Evolutionary conservation across 2,888 invertebrate genomes (phyloP).

Genomic region (Pemphredon lugubris): DNA sequence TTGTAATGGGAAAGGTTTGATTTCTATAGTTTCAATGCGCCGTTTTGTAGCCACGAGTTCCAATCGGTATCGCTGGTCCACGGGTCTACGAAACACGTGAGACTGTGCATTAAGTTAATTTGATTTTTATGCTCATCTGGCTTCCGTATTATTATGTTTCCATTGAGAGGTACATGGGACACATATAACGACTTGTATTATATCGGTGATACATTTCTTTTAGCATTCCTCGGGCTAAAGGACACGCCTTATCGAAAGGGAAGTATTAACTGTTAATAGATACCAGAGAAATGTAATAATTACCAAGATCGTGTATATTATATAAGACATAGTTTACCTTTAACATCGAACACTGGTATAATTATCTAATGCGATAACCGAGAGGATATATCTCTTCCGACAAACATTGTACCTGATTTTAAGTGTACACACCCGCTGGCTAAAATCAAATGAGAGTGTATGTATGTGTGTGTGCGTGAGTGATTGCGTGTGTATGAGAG

Average conservation of each 20-base stretch:
- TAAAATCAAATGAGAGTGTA: slow-evolving; percentile 10
- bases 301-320: slow-evolving; percentile 52
- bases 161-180: slow-evolving; percentile 53
- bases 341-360: slow-evolving; percentile 64
- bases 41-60: slow-evolving; percentile 35
- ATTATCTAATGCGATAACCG: slow-evolving; percentile 55
- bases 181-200: slow-evolving; percentile 52
- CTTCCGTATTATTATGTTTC: slow-evolving; percentile 66
- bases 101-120: slow-evolving; percentile 61
- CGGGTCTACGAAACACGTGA: slow-evolving; percentile 43
- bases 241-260: slow-evolving; percentile 38
- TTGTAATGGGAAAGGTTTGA: slow-evolving; percentile 56
- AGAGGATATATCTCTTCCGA: slow-evolving; percentile 45
- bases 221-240: no score
- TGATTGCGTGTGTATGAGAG: no score
- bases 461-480: background rate
- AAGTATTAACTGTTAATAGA: slow-evolving; percentile 26
- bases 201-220: slow-evolving; percentile 42
- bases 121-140: slow-evolving; percentile 69
- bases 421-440: slow-evolving; percentile 46
- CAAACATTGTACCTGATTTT: slow-evolving; percentile 60
- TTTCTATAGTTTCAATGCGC: slow-evolving; percentile 54
- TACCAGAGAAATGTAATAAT: slow-evolving; percentile 37
- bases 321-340: slow-evolving; percentile 54
- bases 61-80: background rate